These are phyloP conservation scores for Papilio machaon DNA, from an alignment of 1,140 invertebrate genomes.

Conservation along the genomic window DNA sequence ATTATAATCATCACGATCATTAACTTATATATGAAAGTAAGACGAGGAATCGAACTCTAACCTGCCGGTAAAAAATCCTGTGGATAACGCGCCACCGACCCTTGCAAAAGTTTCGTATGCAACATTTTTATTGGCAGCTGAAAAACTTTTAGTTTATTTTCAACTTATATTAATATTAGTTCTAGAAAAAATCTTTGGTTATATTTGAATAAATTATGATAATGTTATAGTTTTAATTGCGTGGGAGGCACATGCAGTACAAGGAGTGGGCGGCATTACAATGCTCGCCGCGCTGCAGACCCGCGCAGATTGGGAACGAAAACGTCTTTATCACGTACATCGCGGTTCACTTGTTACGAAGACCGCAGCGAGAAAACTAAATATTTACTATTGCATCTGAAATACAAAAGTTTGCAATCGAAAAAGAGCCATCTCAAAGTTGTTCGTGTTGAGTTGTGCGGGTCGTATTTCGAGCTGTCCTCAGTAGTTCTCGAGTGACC, in stretches of 20 bases:
- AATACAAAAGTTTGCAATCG: conserved; percentile 69
- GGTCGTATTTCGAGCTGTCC: conserved; percentile 66
- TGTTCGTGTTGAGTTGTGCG: conserved; percentile 50
- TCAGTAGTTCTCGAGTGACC: conserved; percentile 67
- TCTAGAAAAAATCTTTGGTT: not conserved
- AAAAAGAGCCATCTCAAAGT: conserved; percentile 71
- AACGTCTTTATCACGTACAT: conserved; percentile 58
- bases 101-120: too few relatives aligned
- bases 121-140: too few relatives aligned
- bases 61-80: too few relatives aligned
- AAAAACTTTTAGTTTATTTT: too few relatives aligned
- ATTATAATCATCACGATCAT: too few relatives aligned
- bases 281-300: conserved; percentile 56
- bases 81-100: too few relatives aligned
- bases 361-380: conserved; percentile 68
- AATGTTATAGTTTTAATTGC: conserved; percentile 70
- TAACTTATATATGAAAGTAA: too few relatives aligned
- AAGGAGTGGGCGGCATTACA: conserved; percentile 51
- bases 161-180: not conserved
- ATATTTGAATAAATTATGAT: conserved; percentile 53
- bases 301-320: conserved; percentile 60
- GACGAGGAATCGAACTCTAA: too few relatives aligned
- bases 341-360: conserved; percentile 67
- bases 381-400: conserved; percentile 68
- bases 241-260: conserved; percentile 45